phyloP scores from a whole-genome alignment of 2,888 invertebrate species.

The Drosophila fulvimacula region DNA sequence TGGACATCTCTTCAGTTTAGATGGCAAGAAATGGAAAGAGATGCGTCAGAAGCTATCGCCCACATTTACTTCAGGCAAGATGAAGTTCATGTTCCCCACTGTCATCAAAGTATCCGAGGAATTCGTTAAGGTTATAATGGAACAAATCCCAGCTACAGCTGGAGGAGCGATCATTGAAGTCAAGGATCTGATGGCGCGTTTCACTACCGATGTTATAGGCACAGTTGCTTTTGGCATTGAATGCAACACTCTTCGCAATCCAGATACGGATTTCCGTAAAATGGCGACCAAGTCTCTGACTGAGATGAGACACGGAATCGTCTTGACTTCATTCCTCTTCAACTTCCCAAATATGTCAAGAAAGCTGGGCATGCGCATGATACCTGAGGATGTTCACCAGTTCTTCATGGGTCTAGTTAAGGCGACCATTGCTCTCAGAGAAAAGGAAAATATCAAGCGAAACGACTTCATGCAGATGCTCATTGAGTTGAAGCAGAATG shows the following conservation, averaged over 20 bases:
- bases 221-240: conserved; percentile 85
- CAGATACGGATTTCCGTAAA: conserved; percentile 81
- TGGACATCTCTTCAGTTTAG: conserved; percentile 80
- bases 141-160: conserved; percentile 38
- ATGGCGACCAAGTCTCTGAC: conserved; percentile 56
- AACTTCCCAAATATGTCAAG: conserved; percentile 69
- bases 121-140: conserved; percentile 51
- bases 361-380: conserved; percentile 59
- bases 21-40: conserved; percentile 84
- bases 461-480: conserved; percentile 86
- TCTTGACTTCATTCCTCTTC: conserved; percentile 43
- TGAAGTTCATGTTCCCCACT: conserved; percentile 76
- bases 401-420: conserved; percentile 82
- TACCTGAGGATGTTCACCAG: conserved; percentile 69
- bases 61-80: conserved; percentile 79
- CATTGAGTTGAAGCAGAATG: conserved; percentile 83
- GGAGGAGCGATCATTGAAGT: conserved; percentile 81
- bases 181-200: conserved; percentile 84
- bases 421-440: conserved; percentile 83
- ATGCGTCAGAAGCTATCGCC: conserved; percentile 84
- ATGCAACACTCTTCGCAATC: conserved; percentile 83
- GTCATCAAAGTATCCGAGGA: conserved; percentile 60
- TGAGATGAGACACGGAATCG: conserved; percentile 39
- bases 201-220: conserved; percentile 86
- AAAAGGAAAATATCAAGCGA: conserved; percentile 80